phyloP scores from a whole-genome alignment of 2,888 invertebrate genomes.

The Sphaeridia pumilis region DNA sequence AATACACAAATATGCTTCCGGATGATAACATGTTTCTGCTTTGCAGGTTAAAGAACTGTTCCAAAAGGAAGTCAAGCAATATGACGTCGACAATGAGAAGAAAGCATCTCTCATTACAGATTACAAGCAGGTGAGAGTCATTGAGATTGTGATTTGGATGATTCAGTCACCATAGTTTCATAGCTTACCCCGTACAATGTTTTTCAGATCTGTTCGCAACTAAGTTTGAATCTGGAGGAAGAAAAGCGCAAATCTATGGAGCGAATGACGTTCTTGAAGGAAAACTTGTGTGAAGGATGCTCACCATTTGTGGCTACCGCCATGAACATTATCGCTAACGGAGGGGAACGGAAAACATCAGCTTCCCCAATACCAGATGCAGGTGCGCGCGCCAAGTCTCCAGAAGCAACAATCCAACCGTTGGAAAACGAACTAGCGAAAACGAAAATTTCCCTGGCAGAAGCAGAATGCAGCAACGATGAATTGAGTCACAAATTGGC shows the following conservation, averaged over 20 bases:
- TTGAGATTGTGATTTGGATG: slow-evolving; percentile 38
- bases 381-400: slow-evolving; percentile 3
- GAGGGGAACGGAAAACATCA: slow-evolving; percentile 14
- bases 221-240: slow-evolving; percentile 40
- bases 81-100: slow-evolving; percentile 58
- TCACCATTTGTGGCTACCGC: slow-evolving; percentile 29
- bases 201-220: slow-evolving; percentile 47
- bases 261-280: slow-evolving; percentile 29
- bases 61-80: slow-evolving; percentile 59
- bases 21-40: background rate
- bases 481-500: slow-evolving; percentile 27
- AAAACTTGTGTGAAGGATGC: slow-evolving; percentile 29
- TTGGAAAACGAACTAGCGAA: slow-evolving; percentile 91
- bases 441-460: slow-evolving; percentile 91
- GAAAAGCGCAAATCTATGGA: slow-evolving; percentile 29
- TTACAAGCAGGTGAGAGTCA: slow-evolving; percentile 59
- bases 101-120: slow-evolving; percentile 75
- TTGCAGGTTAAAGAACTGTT: slow-evolving; percentile 61
- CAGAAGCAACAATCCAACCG: slow-evolving; percentile 52
- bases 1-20: background rate
- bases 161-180: background rate
- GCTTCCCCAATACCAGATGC: slow-evolving; percentile 5
- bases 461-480: slow-evolving; percentile 70
- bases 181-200: slow-evolving; percentile 10
- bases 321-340: slow-evolving; percentile 24